Evolutionary conservation across 2,797 vertebrate species (phyloP).

Genomic region (Corythornis leucogaster): DNA sequence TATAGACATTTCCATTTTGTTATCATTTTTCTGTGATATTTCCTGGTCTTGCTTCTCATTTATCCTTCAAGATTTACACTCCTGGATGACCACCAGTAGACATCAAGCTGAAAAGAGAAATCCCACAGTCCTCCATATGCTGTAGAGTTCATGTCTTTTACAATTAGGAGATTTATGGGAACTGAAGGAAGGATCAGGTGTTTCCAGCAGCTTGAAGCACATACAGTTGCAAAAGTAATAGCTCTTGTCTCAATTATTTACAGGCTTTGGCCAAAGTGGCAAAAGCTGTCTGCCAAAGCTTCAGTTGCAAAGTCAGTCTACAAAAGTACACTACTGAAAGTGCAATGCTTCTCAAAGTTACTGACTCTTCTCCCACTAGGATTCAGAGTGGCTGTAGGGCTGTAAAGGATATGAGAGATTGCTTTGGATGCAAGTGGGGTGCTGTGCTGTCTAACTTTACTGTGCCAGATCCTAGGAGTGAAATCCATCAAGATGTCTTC

Average conservation of each 20-base stretch:
- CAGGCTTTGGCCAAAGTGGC: background rate
- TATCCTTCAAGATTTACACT: background rate
- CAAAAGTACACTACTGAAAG: background rate
- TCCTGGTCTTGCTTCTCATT: background rate
- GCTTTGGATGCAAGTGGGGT: accelerated
- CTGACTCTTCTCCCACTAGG: background rate
- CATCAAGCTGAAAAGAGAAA: background rate
- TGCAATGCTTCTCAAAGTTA: background rate
- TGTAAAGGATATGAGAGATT: background rate
- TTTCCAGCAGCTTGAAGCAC: background rate
- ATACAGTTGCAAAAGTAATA: background rate
- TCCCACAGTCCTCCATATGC: background rate
- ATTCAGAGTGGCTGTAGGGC: background rate
- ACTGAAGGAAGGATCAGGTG: background rate
- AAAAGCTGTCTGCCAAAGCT: background rate
- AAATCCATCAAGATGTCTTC: background rate
- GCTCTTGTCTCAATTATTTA: background rate
- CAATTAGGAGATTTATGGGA: background rate
- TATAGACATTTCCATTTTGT: background rate
- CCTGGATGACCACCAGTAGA: background rate
- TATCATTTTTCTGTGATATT: background rate
- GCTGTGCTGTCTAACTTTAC: background rate
- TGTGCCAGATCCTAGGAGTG: background rate
- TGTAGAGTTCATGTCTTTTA: background rate
- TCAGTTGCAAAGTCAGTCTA: background rate